Percentiles rank a stretch among this genome's conserved stretches.
Evolutionary conservation across 2,888 invertebrate species (phyloP).

Genomic region (Drosophila bunnanda): DNA sequence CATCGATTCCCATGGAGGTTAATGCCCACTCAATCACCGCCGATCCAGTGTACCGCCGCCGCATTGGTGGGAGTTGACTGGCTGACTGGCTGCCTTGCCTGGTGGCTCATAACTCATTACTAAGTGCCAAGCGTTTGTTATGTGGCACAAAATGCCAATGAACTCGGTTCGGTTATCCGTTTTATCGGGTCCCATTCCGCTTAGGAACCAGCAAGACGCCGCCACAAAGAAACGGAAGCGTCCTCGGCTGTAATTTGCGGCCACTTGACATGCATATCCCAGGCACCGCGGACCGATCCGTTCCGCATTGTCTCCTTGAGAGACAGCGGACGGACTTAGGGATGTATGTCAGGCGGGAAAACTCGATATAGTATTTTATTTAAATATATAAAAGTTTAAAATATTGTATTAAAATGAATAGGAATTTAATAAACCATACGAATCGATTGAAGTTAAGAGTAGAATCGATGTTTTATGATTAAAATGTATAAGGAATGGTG

Average conservation of each 20-base stretch:
- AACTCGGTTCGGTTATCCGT: slow-evolving; percentile 45
- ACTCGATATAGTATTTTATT: background rate
- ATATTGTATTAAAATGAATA: background rate
- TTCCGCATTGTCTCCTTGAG: slow-evolving; percentile 1
- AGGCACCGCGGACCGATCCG: slow-evolving; percentile 15
- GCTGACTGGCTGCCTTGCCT: slow-evolving; percentile 48
- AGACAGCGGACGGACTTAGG: background rate
- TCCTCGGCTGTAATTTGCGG: slow-evolving; percentile 72
- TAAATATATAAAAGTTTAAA: background rate
- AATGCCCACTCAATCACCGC: slow-evolving; percentile 27
- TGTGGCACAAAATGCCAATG: slow-evolving; percentile 77
- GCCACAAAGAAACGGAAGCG: slow-evolving; percentile 69
- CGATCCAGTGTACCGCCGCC: slow-evolving; percentile 27
- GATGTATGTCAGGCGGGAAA: background rate
- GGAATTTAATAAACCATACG: too few species aligned
- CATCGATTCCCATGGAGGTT: slow-evolving; percentile 14
- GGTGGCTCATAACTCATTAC: slow-evolving; percentile 67
- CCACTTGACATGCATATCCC: slow-evolving; percentile 76
- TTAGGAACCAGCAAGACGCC: slow-evolving; percentile 46
- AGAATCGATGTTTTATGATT: background rate
- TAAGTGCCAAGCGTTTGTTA: slow-evolving; percentile 66
- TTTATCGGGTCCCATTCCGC: slow-evolving; percentile 30
- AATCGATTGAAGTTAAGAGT: background rate
- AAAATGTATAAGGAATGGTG: background rate
- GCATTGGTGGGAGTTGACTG: slow-evolving; percentile 43